These are phyloP conservation scores for Patiria miniata DNA, from an alignment of 35 echinoderm and acorn worm species.

Conservation along the genomic window DNA sequence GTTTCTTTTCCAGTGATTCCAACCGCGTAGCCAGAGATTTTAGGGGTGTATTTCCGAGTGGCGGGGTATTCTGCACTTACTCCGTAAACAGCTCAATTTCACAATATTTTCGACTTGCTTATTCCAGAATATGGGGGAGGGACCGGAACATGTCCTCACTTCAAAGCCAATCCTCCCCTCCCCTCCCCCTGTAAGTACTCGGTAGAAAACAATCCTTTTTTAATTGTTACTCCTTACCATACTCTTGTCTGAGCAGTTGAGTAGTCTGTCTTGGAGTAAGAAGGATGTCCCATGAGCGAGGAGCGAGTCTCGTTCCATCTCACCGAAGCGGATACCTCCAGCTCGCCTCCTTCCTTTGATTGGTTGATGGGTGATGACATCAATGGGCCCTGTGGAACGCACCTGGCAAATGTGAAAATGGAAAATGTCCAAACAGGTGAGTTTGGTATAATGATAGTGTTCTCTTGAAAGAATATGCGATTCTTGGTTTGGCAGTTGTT, in stretches of 20 bases:
- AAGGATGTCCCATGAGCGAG: constrained; percentile 95
- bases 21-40: no score
- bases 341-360: constrained; percentile 86
- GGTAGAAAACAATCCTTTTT: not conserved
- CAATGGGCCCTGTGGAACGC: constrained; percentile 91
- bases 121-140: no score
- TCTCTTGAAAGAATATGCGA: not conserved
- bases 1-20: no score
- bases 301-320: constrained; percentile 96
- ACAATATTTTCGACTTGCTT: no score
- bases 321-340: constrained; percentile 92
- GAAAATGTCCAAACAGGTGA: not conserved
- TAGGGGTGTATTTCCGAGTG: no score
- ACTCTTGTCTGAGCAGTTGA: constrained; percentile 96
- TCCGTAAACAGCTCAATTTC: no score
- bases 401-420: constrained; percentile 51
- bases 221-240: constrained; percentile 58
- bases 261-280: constrained; percentile 88
- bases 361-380: constrained; percentile 92
- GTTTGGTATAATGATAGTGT: not conserved
- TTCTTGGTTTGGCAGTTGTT: no score
- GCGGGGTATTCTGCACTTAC: no score
- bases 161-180: not conserved
- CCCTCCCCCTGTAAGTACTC: no score
- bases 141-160: no score